Conservation (phyloP, 2,113 vertebrate species). For the Astur gentilis region DNA sequence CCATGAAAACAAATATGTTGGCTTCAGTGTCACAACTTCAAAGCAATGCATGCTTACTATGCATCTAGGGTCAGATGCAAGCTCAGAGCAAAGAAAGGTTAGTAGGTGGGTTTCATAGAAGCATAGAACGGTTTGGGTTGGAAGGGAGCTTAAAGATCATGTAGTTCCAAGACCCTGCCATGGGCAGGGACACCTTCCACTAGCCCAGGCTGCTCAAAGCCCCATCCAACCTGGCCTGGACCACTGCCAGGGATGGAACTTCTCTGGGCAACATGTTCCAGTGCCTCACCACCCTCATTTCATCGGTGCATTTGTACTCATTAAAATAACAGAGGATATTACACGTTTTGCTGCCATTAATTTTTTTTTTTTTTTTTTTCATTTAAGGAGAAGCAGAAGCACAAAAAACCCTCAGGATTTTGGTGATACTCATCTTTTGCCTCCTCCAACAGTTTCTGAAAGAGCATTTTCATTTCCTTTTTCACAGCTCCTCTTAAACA, state of each 20-base stretch:
- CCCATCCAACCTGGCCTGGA: too few relatives aligned
- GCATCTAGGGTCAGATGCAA: neutral
- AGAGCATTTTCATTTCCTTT: neutral
- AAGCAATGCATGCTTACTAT: neutral
- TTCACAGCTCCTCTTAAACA: neutral
- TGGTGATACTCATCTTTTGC: neutral
- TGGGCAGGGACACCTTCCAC: too few relatives aligned
- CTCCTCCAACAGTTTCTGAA: neutral
- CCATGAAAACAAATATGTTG: neutral
- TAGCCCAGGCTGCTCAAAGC: too few relatives aligned
- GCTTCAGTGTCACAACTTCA: neutral
- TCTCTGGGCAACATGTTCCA: too few relatives aligned
- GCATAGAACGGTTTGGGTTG: neutral
- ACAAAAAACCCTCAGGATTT: neutral
- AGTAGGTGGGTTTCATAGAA: neutral
- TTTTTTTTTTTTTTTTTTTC: neutral
- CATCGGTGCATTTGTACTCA: neutral
- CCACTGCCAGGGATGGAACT: too few relatives aligned
- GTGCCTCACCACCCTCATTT: neutral
- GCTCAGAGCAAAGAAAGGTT: neutral
- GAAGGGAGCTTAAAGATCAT: too few relatives aligned
- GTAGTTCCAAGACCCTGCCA: too few relatives aligned
- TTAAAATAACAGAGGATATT: neutral
- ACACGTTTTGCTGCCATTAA: accelerated
- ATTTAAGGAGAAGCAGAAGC: neutral